phyloP scores from a whole-genome alignment of 2,113 vertebrate genomes.

The Pangasianodon hypophthalmus region DNA sequence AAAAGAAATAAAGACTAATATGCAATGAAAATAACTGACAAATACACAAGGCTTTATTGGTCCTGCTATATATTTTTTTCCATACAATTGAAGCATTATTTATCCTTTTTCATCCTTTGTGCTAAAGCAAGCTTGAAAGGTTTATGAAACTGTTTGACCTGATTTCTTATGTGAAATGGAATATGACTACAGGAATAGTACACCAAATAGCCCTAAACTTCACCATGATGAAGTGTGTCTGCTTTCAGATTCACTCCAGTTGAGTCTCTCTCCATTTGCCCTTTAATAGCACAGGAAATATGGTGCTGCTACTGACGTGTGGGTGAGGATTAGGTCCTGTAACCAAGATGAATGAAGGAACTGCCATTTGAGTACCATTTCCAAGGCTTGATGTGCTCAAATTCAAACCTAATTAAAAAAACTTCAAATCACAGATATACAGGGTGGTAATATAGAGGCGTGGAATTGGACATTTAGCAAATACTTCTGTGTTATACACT shows the following conservation, averaged over 20 bases:
- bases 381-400: not conserved
- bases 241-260: slow-evolving; percentile 45
- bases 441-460: not conserved
- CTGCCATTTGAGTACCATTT: not conserved
- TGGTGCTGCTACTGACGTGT: slow-evolving; percentile 20
- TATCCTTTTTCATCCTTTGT: slow-evolving; percentile 1
- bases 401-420: not conserved
- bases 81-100: slow-evolving; percentile 29
- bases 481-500: not conserved
- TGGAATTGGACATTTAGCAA: not conserved
- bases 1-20: not conserved
- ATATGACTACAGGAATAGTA: slow-evolving; percentile 36
- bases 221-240: slow-evolving; percentile 52
- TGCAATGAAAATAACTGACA: not conserved
- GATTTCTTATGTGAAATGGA: slow-evolving; percentile 46
- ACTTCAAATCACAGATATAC: not conserved
- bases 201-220: slow-evolving; percentile 48
- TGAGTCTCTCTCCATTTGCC: slow-evolving; percentile 48
- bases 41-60: not conserved
- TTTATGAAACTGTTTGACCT: slow-evolving; percentile 49
- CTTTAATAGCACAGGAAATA: slow-evolving; percentile 51
- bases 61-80: not conserved
- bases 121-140: slow-evolving; percentile 24
- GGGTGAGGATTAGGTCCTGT: slow-evolving; percentile 38
- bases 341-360: not conserved